phyloP scores from a whole-genome alignment of 1,140 invertebrate genomes.

The Caerostris darwini region DNA sequence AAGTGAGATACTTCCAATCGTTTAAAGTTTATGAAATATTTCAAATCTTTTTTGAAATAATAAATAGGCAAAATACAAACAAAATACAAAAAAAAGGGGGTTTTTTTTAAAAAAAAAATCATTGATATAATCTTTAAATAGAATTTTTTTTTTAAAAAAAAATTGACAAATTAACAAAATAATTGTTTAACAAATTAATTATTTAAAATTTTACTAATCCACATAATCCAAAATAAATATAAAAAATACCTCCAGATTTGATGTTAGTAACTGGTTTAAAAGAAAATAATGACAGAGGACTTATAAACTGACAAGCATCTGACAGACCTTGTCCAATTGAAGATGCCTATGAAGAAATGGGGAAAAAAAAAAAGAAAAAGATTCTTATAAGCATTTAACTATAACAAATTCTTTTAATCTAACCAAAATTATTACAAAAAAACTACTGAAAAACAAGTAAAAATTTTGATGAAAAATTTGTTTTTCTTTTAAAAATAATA shows the following conservation, averaged over 20 bases:
- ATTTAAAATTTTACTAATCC: neutral
- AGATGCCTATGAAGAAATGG: slow-evolving; percentile 84
- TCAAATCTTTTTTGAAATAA: too few relatives aligned
- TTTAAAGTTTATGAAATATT: too few relatives aligned
- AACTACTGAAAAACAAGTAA: neutral
- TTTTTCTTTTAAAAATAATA: neutral
- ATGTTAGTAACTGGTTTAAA: slow-evolving; percentile 83
- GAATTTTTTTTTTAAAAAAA: too few relatives aligned
- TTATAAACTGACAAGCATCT: slow-evolving; percentile 89
- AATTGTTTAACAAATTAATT: neutral
- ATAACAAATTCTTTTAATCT: neutral
- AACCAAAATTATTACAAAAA: neutral
- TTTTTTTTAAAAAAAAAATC: too few relatives aligned
- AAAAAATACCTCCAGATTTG: slow-evolving; percentile 80
- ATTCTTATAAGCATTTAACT: neutral
- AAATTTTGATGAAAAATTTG: neutral
- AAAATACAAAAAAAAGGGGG: too few relatives aligned
- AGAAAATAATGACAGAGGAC: slow-evolving; percentile 86
- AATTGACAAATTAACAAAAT: neutral
- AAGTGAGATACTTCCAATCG: too few relatives aligned
- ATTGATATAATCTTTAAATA: too few relatives aligned
- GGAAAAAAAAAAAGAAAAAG: slow-evolving; percentile 31
- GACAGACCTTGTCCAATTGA: slow-evolving; percentile 86
- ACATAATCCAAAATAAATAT: neutral
- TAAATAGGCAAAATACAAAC: too few relatives aligned